Base-by-base conservation (phyloP, 2,888 invertebrate species). In the Tetanocera ferruginea region DNA sequence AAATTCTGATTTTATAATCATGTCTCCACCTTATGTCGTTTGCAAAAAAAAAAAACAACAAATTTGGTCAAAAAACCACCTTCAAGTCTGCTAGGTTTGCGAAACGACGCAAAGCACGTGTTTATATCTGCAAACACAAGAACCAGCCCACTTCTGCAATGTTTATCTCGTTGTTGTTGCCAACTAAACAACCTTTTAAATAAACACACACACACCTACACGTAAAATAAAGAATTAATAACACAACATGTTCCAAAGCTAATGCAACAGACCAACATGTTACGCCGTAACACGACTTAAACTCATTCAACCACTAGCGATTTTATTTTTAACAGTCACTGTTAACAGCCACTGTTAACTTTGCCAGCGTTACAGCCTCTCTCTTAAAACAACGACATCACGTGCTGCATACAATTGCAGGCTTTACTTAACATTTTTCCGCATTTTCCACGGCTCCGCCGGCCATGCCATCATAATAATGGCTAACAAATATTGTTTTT, bases 101-200 rank as follows among this genome's bases (percentile, higher is more conserved):
- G 23, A 17, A 17, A 11, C 34, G 23, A n/a, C n/a, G n/a, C n/a
- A n/a, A n/a, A 31, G 66, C 75, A 75, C 75, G 75, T 75, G 75
- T 28, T 25, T 5, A 17, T 51, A 0, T 52, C 37, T 66, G 52
- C 52, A 52, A 19, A 62, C 34, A 23, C 11, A n/a, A 52, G 60
- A 14, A 5, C 57, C 74, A 11, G 66, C 75, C 75, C 75, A 66
- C 75, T 75, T 75, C 75, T 75, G 75, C 75, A 75, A 75, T 75
- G 75, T 75, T 75, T 75, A 75, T 55, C n/a, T 49, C 9, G 17
- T 34, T 25, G 3, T 25, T 28, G 23, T 9, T 52, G 28, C 28
- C 51, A 17, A 69, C 19, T 8, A 19, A 14, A 23, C 14, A 69
- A 69, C 19, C 25, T 28, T 19, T 51, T 28, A 49, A 69, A 69